Conservation (phyloP, 1,140 invertebrate species). For the Meteorus sp. region DNA sequence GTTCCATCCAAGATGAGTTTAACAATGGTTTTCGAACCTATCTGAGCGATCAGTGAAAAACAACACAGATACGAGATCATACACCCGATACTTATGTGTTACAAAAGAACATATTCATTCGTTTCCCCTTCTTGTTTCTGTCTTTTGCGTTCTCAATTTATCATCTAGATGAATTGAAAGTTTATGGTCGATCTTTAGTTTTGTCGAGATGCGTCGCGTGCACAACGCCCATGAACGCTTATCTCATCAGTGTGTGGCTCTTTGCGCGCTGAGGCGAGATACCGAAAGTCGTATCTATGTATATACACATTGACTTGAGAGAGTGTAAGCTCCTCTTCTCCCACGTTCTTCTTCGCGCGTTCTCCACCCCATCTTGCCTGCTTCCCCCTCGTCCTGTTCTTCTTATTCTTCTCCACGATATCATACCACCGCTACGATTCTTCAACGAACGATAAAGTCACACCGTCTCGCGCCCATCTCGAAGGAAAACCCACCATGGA, state of each 20-base stretch:
- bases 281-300: too few relatives aligned
- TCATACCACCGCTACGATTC: neutral
- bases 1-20: too few relatives aligned
- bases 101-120: neutral
- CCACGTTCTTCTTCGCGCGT: too few relatives aligned
- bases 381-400: too few relatives aligned
- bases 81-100: too few relatives aligned
- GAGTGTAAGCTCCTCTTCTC: too few relatives aligned
- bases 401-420: neutral
- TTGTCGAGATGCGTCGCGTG: too few relatives aligned
- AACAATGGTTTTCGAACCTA: too few relatives aligned
- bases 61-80: too few relatives aligned
- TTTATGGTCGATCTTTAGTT: conserved; percentile 29
- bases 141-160: neutral
- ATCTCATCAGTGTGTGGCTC: conserved; percentile 21
- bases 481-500: neutral
- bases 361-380: too few relatives aligned
- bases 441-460: conserved; percentile 13
- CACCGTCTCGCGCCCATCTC: neutral
- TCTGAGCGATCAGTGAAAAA: too few relatives aligned
- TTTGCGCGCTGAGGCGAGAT: neutral
- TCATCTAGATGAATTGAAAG: conserved; percentile 24
- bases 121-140: neutral
- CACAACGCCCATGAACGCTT: conserved; percentile 9
- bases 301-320: too few relatives aligned